These are phyloP conservation scores for Cheilosia impressa DNA, from an alignment of 2,888 invertebrate genomes.

Conservation along the genomic window DNA sequence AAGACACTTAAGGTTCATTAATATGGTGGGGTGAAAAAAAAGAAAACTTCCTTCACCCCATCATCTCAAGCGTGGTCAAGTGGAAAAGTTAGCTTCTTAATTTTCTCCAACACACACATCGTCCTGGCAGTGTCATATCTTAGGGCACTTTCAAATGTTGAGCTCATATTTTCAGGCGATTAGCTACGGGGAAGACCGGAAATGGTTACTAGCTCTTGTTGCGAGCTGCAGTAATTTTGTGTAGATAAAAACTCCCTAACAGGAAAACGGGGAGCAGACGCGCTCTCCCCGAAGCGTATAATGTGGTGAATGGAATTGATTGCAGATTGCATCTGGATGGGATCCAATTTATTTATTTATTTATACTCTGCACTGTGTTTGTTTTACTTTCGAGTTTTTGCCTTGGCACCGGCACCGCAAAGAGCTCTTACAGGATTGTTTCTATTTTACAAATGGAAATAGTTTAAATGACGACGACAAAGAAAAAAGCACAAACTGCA, in stretches of 20 bases:
- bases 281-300: slow-evolving; percentile 2
- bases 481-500: slow-evolving; percentile 15
- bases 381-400: slow-evolving; percentile 42
- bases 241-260: slow-evolving; percentile 16
- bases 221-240: slow-evolving; percentile 42
- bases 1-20: slow-evolving; percentile 69
- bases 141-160: slow-evolving; percentile 53
- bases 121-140: slow-evolving; percentile 55
- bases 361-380: slow-evolving; percentile 55
- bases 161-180: slow-evolving; percentile 68
- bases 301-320: slow-evolving; percentile 62
- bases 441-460: slow-evolving; percentile 67
- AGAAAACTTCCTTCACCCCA: slow-evolving; percentile 7
- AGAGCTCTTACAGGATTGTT: slow-evolving; percentile 43
- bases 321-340: slow-evolving; percentile 70
- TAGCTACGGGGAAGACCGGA: slow-evolving; percentile 50
- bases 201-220: slow-evolving; percentile 43
- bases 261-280: slow-evolving; percentile 1
- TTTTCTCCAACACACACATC: slow-evolving; percentile 4
- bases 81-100: slow-evolving; percentile 64
- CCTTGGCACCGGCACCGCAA: not conserved
- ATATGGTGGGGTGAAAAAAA: slow-evolving; percentile 33
- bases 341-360: slow-evolving; percentile 70
- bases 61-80: slow-evolving; percentile 47
- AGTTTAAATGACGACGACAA: slow-evolving; percentile 34